phyloP scores from a whole-genome alignment of 2,888 invertebrate species.

The Euspilapteryx auroguttella region DNA sequence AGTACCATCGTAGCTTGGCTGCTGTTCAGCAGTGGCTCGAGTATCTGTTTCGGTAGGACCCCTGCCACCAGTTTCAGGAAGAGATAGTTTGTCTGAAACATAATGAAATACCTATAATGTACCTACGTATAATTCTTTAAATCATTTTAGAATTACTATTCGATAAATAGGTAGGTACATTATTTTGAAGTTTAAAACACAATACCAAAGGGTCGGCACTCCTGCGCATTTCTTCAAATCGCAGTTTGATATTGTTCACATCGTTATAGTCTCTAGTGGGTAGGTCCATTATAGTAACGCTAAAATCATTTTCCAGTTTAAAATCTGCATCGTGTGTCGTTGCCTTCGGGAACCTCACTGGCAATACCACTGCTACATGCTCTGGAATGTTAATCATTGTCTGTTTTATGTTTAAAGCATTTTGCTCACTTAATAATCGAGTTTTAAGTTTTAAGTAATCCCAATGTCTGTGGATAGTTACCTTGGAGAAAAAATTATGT shows the following conservation, averaged over 20 bases:
- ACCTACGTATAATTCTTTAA: not conserved
- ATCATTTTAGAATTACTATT: no score
- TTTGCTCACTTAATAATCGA: conserved; percentile 6
- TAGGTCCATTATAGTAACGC: conserved; percentile 43
- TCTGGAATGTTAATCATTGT: conserved; percentile 19
- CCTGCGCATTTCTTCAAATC: conserved; percentile 23
- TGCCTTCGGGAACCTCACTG: conserved; percentile 19
- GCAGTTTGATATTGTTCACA: conserved; percentile 20
- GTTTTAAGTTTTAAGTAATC: not conserved
- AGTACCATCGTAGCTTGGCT: conserved; percentile 46
- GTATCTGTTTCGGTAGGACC: conserved; percentile 33
- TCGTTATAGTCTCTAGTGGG: conserved; percentile 20
- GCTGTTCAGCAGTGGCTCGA: conserved; percentile 32
- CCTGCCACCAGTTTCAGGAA: conserved; percentile 37
- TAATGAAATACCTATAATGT: conserved; percentile 3
- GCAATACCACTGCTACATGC: conserved; percentile 24
- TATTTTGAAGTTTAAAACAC: no score
- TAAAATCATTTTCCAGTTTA: conserved; percentile 41
- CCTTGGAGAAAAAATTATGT: conserved; percentile 33
- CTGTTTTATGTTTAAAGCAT: conserved; percentile 13
- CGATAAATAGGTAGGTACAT: no score
- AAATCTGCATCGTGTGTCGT: conserved; percentile 10
- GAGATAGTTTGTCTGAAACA: conserved; percentile 40
- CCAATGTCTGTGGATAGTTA: conserved; percentile 10
- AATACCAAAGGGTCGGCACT: conserved; percentile 42